Percentiles rank a stretch among this genome's conserved stretches.
Conservation (phyloP, 2,797 vertebrate genomes). For the Eptatretus atami region DNA sequence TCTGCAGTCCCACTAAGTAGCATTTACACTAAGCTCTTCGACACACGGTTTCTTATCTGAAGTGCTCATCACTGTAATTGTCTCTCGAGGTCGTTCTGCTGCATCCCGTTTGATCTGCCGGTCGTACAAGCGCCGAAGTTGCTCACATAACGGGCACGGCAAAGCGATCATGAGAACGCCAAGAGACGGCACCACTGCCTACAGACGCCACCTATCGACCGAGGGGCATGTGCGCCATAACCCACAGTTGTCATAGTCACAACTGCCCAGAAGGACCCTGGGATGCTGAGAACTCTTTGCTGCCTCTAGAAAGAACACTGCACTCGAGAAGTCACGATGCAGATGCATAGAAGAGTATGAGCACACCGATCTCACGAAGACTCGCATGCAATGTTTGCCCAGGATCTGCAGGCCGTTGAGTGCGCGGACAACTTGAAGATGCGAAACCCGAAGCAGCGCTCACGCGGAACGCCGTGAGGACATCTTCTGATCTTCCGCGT, state of each 20-base stretch:
- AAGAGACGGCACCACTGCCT: not conserved
- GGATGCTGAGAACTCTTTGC: not conserved
- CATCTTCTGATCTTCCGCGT: constrained; percentile 41
- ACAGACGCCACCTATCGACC: not conserved
- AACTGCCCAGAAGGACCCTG: not conserved
- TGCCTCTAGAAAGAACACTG: not conserved
- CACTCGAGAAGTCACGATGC: constrained; percentile 1
- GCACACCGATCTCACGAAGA: not conserved
- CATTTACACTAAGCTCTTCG: too few species aligned
- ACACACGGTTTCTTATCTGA: too few species aligned
- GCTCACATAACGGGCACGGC: constrained; percentile 5
- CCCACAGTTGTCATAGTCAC: constrained; percentile 2
- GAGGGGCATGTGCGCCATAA: not conserved
- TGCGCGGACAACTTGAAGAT: constrained; percentile 1
- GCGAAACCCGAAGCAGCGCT: constrained; percentile 11
- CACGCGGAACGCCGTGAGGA: constrained; percentile 83
- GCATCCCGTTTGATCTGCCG: not conserved
- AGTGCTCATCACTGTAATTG: too few species aligned
- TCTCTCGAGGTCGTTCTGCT: too few species aligned
- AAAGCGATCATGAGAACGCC: constrained; percentile 3
- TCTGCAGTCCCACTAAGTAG: too few species aligned
- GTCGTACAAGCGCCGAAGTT: constrained; percentile 4
- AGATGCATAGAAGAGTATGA: not conserved
- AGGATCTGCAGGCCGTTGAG: constrained; percentile 1
- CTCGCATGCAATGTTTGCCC: not conserved